These are phyloP conservation scores for Manduca sexta DNA, from an alignment of 1,140 invertebrate genomes.

Conservation along the genomic window DNA sequence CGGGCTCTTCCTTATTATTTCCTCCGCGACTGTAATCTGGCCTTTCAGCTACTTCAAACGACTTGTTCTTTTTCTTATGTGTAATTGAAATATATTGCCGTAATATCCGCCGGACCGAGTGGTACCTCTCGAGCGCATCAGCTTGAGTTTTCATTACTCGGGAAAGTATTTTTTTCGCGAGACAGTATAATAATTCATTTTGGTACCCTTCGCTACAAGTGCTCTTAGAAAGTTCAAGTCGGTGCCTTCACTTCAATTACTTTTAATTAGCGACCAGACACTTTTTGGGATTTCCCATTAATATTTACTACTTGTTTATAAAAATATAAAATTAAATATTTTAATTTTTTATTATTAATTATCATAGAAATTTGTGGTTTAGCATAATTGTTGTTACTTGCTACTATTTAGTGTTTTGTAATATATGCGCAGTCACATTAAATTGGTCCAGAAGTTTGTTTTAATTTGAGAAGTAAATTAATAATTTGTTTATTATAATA, in stretches of 20 bases:
- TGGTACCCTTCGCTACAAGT: constrained; percentile 36
- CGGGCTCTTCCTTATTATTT: constrained; percentile 62
- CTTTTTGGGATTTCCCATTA: too few species aligned
- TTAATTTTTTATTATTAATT: too few species aligned
- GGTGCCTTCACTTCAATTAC: constrained; percentile 28
- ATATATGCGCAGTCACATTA: too few species aligned
- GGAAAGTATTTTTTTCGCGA: constrained; percentile 64
- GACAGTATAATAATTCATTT: constrained; percentile 68
- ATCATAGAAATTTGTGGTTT: too few species aligned
- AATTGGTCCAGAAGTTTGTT: too few species aligned
- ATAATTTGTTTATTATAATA: too few species aligned
- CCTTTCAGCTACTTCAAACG: constrained; percentile 67
- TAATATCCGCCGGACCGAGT: constrained; percentile 66
- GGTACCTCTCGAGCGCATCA: constrained; percentile 60
- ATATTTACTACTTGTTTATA: background rate
- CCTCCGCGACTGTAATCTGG: constrained; percentile 61
- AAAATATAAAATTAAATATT: constrained; percentile 1
- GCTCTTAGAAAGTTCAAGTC: constrained; percentile 45
- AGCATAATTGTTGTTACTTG: too few species aligned
- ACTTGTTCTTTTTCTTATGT: constrained; percentile 72
- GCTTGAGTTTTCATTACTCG: constrained; percentile 66
- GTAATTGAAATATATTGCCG: constrained; percentile 73
- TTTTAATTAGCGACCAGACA: constrained; percentile 11
- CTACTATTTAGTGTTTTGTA: too few species aligned
- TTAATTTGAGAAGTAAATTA: too few species aligned